Conservation (phyloP, 2,797 vertebrate species). For the Chelonia mydas region DNA sequence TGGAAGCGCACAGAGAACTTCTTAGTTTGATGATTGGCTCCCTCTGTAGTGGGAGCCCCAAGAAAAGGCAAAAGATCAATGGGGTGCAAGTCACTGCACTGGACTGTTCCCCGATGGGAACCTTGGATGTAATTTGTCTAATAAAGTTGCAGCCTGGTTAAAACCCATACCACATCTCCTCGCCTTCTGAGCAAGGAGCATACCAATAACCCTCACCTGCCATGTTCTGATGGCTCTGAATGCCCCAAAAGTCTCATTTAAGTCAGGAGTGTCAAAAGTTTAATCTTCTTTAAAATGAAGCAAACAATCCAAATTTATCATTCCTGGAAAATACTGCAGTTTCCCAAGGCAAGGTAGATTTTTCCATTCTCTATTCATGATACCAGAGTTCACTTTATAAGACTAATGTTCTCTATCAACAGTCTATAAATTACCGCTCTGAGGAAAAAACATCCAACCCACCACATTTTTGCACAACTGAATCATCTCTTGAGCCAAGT, state of each 20-base stretch:
- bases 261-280: background rate
- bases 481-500: slow-evolving; percentile 77
- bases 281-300: background rate
- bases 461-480: slow-evolving; percentile 73
- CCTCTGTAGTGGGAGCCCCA: background rate
- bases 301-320: background rate
- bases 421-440: background rate
- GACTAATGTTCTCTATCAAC: background rate
- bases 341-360: background rate
- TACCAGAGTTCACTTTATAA: background rate
- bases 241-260: background rate
- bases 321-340: background rate
- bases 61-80: background rate
- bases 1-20: no score
- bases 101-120: background rate
- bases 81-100: background rate
- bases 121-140: background rate
- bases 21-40: no score
- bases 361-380: background rate
- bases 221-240: accelerated
- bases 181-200: background rate
- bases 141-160: background rate
- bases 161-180: background rate
- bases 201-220: background rate
- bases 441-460: slow-evolving; percentile 36